Conservation (phyloP, 2,888 invertebrate genomes). For the Trypoxylon attenuatum region DNA sequence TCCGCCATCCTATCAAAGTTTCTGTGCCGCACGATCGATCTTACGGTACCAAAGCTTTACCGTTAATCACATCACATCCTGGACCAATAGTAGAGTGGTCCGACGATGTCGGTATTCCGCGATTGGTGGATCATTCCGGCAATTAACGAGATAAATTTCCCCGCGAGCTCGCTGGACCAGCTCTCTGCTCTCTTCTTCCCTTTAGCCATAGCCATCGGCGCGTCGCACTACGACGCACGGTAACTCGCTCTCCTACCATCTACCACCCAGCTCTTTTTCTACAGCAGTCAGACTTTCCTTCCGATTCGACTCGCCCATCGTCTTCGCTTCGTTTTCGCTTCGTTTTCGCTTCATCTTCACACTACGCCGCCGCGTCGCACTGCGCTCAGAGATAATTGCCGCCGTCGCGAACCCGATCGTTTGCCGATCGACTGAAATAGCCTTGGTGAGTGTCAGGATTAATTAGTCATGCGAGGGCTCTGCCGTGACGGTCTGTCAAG, state of each 20-base stretch:
- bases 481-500: constrained; percentile 34
- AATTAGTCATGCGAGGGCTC: constrained; percentile 49
- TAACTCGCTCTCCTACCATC: no score
- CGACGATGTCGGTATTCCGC: not conserved
- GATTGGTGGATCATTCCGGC: constrained; percentile 47
- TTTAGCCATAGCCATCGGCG: constrained; percentile 5
- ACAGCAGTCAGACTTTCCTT: constrained; percentile 17
- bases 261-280: no score
- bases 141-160: constrained; percentile 54
- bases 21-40: constrained; percentile 22
- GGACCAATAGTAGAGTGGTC: constrained; percentile 38
- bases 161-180: constrained; percentile 29
- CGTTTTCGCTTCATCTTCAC: no score
- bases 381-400: no score
- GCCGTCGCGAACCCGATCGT: constrained; percentile 45
- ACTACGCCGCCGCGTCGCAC: constrained; percentile 22
- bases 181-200: constrained; percentile 3
- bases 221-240: no score
- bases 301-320: constrained; percentile 20
- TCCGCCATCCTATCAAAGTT: constrained; percentile 35
- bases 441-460: constrained; percentile 41
- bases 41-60: constrained; percentile 47
- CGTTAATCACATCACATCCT: constrained; percentile 36
- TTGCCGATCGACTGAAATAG: constrained; percentile 45
- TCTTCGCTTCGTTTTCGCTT: no score